Percentiles rank a stretch among this genome's conserved stretches.
Conservation (phyloP, 2,888 invertebrate species). For the Tetragnatha montana region DNA sequence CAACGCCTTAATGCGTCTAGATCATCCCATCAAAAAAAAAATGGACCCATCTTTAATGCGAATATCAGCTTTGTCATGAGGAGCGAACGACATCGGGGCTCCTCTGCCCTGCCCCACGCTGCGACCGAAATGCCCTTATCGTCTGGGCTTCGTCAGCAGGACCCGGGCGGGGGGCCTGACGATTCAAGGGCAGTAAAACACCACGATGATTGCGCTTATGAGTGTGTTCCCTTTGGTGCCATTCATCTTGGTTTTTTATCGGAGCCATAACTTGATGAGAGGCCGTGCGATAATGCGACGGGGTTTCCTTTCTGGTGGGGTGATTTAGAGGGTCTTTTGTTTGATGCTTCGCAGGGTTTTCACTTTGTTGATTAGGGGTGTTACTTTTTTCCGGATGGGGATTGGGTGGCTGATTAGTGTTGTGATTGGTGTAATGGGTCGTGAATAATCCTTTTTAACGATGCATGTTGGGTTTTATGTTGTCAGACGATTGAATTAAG, state of each 20-base stretch:
- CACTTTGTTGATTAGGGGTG: not conserved
- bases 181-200: conserved; percentile 55
- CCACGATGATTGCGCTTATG: conserved; percentile 29
- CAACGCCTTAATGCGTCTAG: no score
- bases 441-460: no score
- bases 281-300: conserved; percentile 3
- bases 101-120: no score
- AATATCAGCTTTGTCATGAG: not conserved
- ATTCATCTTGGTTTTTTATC: conserved; percentile 49
- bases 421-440: no score
- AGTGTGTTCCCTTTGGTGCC: conserved; percentile 17
- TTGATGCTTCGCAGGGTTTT: not conserved
- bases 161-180: conserved; percentile 30
- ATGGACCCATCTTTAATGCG: not conserved
- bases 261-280: conserved; percentile 56
- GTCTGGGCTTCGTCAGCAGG: conserved; percentile 51
- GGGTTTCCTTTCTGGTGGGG: conserved; percentile 12
- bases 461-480: no score
- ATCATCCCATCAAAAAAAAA: not conserved
- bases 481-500: no score
- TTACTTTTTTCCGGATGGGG: not conserved
- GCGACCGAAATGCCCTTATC: conserved; percentile 17
- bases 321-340: conserved; percentile 24
- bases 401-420: no score
- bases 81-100: not conserved